phyloP scores from a whole-genome alignment of 2,797 vertebrate species.

The Euphonia xanthogaster region DNA sequence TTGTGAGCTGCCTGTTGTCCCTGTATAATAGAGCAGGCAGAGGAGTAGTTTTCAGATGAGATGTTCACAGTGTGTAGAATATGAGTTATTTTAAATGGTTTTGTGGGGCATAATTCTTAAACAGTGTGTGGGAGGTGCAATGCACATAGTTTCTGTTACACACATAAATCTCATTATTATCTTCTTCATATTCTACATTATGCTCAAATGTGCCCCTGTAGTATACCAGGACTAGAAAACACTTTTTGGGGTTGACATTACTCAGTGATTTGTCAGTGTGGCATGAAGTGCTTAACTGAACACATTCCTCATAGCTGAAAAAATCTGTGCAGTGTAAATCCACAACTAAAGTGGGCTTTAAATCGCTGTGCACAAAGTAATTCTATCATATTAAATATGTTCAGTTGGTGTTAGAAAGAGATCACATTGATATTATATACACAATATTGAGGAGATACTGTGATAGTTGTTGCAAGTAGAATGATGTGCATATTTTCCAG shows the following conservation, averaged over 20 bases:
- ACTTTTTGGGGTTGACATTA: neutral
- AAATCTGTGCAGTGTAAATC: neutral
- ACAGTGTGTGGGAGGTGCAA: neutral
- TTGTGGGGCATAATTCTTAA: slow-evolving; percentile 4
- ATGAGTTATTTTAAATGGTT: slow-evolving; percentile 14
- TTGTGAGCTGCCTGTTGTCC: neutral
- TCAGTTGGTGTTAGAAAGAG: neutral
- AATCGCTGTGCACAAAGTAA: neutral
- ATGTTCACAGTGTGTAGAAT: neutral
- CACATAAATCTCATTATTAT: neutral
- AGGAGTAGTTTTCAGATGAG: slow-evolving; percentile 18
- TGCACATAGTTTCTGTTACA: neutral
- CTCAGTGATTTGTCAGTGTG: neutral
- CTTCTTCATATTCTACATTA: neutral
- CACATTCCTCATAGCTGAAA: neutral
- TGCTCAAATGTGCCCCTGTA: neutral
- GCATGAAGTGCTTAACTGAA: neutral
- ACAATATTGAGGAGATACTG: neutral
- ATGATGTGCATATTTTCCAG: neutral
- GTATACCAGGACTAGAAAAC: neutral
- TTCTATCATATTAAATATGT: neutral
- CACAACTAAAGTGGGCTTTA: neutral
- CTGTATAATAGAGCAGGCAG: neutral
- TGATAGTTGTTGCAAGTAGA: neutral
- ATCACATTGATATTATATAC: neutral